Percentiles rank a stretch among this genome's conserved stretches.
phyloP scores from a whole-genome alignment of 2,888 invertebrate species.

The Pteria penguin region DNA sequence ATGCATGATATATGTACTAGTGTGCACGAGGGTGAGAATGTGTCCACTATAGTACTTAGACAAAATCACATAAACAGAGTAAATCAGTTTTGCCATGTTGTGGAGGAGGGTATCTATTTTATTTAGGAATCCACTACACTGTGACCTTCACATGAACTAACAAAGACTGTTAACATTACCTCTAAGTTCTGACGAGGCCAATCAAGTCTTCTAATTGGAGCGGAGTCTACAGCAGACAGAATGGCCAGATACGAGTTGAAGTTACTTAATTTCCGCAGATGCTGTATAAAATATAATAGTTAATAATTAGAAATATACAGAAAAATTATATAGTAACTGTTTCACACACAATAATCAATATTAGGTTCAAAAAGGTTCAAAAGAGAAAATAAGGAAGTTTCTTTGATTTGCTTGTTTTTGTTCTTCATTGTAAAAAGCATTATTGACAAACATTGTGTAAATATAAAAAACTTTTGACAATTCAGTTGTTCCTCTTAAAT shows the following conservation, averaged over 20 bases:
- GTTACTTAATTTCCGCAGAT: slow-evolving; percentile 97
- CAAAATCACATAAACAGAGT: too few species aligned
- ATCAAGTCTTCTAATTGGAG: slow-evolving; percentile 89
- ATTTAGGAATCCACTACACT: too few species aligned
- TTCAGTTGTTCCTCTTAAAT: too few species aligned
- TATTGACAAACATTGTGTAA: too few species aligned
- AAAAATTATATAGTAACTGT: not conserved
- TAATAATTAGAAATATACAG: not conserved
- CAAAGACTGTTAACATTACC: slow-evolving; percentile 68
- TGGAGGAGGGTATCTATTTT: too few species aligned
- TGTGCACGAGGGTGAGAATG: too few species aligned
- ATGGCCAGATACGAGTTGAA: slow-evolving; percentile 99
- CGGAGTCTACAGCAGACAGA: slow-evolving; percentile 97
- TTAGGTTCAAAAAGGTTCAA: not conserved
- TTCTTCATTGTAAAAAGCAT: too few species aligned
- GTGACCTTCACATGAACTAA: too few species aligned
- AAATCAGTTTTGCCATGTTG: too few species aligned
- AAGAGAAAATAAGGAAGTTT: not conserved
- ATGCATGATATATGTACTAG: too few species aligned
- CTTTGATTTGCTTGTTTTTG: not conserved
- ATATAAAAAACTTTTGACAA: too few species aligned
- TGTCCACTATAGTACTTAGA: too few species aligned
- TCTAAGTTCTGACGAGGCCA: slow-evolving; percentile 91
- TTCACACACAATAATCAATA: not conserved
- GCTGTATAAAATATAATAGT: slow-evolving; percentile 82